Evolutionary conservation across 2,113 vertebrate species (phyloP).

Genomic region (Hystrix cristata): DNA sequence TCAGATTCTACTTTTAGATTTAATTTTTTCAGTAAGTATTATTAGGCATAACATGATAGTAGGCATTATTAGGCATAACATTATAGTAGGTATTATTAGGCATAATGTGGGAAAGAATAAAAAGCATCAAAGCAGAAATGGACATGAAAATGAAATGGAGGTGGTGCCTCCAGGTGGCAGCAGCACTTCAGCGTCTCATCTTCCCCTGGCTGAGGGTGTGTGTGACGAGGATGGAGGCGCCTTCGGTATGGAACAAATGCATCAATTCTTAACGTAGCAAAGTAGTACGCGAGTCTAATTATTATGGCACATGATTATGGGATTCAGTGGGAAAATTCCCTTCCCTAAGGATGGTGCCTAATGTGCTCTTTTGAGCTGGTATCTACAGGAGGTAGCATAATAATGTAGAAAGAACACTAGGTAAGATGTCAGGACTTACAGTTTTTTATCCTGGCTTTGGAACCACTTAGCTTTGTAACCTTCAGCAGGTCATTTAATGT

Average conservation of each 20-base stretch:
- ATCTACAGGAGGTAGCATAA: neutral
- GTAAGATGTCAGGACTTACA: neutral
- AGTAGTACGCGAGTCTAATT: neutral
- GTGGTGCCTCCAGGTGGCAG: slow-evolving; percentile 1
- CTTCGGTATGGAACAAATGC: neutral
- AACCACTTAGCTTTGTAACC: neutral
- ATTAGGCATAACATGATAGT: neutral
- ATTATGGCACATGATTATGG: neutral
- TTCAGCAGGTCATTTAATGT: neutral
- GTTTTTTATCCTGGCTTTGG: neutral
- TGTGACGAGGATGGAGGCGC: neutral
- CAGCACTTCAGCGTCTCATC: fast-evolving
- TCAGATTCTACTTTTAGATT: neutral
- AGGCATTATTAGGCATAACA: neutral
- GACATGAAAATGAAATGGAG: fast-evolving
- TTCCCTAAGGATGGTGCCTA: neutral
- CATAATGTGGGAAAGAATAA: neutral
- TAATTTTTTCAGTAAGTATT: neutral
- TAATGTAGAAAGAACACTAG: neutral
- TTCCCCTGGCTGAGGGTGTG: neutral
- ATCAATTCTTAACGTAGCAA: neutral
- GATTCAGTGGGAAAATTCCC: neutral
- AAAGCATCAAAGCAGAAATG: neutral
- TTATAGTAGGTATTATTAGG: too few relatives aligned
- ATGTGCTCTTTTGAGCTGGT: neutral